Conservation (phyloP, 2,113 vertebrate genomes). For the Calidris pugnax region DNA sequence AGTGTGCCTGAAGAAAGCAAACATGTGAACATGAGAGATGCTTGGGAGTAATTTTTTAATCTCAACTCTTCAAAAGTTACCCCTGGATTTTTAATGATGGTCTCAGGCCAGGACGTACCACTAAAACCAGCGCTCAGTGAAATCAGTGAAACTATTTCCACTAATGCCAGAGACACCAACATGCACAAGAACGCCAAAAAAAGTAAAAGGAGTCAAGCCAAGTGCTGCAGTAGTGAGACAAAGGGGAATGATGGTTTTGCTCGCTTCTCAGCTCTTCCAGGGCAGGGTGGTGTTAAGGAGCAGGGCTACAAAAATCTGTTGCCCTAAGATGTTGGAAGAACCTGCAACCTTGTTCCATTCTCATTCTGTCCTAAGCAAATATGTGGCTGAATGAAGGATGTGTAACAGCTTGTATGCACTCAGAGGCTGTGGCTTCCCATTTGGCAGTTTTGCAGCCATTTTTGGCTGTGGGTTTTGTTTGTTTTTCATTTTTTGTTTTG, state of each 20-base stretch:
- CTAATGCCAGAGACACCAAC: background rate
- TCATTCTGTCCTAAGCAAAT: slow-evolving; percentile 7
- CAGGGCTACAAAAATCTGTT: background rate
- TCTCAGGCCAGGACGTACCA: background rate
- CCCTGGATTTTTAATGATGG: background rate
- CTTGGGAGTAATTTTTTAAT: background rate
- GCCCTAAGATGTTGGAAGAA: background rate
- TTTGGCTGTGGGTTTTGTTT: slow-evolving; percentile 33
- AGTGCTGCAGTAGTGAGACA: background rate
- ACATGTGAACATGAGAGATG: background rate
- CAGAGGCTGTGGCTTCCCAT: background rate
- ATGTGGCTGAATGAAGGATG: background rate
- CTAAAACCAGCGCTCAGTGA: background rate
- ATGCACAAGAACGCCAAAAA: background rate
- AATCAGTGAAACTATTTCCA: background rate
- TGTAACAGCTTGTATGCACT: background rate
- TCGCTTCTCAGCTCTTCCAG: background rate
- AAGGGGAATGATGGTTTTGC: background rate
- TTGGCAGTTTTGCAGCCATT: slow-evolving; percentile 30
- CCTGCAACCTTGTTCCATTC: background rate
- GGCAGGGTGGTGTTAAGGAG: background rate
- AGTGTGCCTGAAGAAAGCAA: background rate
- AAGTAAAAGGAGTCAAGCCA: background rate
- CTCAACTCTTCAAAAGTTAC: background rate
- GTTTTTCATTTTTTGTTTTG: slow-evolving; percentile 14